Percentiles rank a stretch among this genome's conserved stretches.
Evolutionary conservation across 2,888 invertebrate genomes (phyloP).

Genomic region (Magallana nippona): DNA sequence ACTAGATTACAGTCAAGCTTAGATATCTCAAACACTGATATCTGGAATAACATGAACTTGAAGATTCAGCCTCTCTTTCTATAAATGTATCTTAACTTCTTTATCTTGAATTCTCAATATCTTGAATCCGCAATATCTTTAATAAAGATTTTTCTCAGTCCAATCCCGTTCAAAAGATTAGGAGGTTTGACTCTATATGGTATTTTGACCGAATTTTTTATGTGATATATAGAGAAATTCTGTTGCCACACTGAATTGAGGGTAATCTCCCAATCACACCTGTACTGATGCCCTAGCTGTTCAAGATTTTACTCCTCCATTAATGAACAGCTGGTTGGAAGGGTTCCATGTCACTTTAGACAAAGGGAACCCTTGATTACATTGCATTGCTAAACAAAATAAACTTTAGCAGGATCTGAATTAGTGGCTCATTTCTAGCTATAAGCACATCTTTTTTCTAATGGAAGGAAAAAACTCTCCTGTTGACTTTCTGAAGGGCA

Average conservation of each 20-base stretch:
- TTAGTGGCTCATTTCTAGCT: neutral
- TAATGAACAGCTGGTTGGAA: neutral
- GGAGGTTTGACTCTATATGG: no score
- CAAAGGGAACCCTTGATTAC: slow-evolving; percentile 1
- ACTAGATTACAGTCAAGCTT: neutral
- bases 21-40: neutral
- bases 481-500: neutral
- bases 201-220: no score
- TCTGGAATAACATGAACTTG: no score
- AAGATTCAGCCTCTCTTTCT: no score
- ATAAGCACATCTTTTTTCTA: neutral
- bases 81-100: no score
- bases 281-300: neutral
- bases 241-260: no score
- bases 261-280: neutral
- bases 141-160: no score
- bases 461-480: neutral
- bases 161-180: no score
- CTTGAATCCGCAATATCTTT: no score
- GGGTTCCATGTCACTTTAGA: neutral
- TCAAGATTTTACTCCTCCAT: neutral
- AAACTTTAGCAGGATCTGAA: neutral
- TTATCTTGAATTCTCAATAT: no score
- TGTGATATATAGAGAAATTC: no score
- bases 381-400: slow-evolving; percentile 11